Conservation (phyloP, 2,113 vertebrate genomes). For the Plestiodon gilberti region DNA sequence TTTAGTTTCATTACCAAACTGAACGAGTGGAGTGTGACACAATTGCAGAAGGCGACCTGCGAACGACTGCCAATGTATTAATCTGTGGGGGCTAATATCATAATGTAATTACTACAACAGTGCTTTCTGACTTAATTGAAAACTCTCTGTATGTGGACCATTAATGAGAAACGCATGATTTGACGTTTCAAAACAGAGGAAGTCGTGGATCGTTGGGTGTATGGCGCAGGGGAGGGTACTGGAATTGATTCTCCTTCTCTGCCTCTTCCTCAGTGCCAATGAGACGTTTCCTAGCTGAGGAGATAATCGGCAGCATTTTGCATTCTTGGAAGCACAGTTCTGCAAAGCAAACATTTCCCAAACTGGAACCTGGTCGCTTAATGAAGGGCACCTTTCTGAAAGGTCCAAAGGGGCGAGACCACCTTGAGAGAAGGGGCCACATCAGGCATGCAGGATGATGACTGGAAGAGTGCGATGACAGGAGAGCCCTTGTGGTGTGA, state of each 20-base stretch:
- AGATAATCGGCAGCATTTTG: background rate
- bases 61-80: slow-evolving; percentile 69
- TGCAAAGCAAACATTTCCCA: slow-evolving; percentile 15
- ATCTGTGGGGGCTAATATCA: slow-evolving; percentile 77
- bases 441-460: too few relatives aligned
- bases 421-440: background rate
- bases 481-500: too few relatives aligned
- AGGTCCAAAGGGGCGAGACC: too few relatives aligned
- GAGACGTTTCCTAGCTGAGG: slow-evolving; percentile 41
- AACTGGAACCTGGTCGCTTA: background rate
- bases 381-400: background rate
- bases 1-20: slow-evolving; percentile 65
- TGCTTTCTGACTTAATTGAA: slow-evolving; percentile 73
- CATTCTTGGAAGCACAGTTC: slow-evolving; percentile 27
- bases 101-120: slow-evolving; percentile 72
- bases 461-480: too few relatives aligned
- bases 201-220: slow-evolving; percentile 54
- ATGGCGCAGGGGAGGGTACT: slow-evolving; percentile 46
- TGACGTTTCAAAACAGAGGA: slow-evolving; percentile 71
- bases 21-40: slow-evolving; percentile 43
- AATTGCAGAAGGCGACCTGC: slow-evolving; percentile 59
- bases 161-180: slow-evolving; percentile 76
- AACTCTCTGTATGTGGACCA: slow-evolving; percentile 68
- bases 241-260: slow-evolving; percentile 54
- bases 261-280: slow-evolving; percentile 14